Evolutionary conservation across 92 coral and sea anemone species (phyloP).

Genomic region (Bergia sp.): DNA sequence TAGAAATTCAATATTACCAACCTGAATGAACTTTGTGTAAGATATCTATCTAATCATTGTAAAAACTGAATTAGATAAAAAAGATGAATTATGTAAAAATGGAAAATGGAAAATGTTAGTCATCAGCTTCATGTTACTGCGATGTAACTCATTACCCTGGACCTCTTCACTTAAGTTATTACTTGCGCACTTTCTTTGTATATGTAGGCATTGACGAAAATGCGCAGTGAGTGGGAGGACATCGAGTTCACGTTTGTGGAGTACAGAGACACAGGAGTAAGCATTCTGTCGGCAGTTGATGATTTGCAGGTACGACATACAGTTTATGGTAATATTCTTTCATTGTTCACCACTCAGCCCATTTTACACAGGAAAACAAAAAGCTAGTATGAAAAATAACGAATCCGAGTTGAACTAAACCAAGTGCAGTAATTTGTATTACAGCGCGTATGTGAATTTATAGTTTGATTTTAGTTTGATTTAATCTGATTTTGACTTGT

Average conservation of each 20-base stretch:
- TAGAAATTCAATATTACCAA: too few relatives aligned
- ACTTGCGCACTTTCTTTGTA: neutral
- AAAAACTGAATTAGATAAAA: too few relatives aligned
- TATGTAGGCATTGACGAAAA: slow-evolving; percentile 81
- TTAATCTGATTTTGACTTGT: too few relatives aligned
- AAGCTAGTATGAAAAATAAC: neutral
- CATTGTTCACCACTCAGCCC: neutral
- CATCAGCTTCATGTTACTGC: neutral
- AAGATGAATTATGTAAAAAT: too few relatives aligned
- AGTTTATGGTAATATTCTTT: neutral
- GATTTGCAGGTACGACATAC: slow-evolving; percentile 77
- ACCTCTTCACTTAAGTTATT: neutral
- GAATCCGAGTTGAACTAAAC: too few relatives aligned
- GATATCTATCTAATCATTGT: too few relatives aligned
- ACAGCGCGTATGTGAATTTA: too few relatives aligned
- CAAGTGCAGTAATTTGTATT: too few relatives aligned
- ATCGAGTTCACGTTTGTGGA: slow-evolving; percentile 90
- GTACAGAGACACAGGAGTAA: slow-evolving; percentile 93
- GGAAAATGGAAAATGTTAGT: too few relatives aligned
- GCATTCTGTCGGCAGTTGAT: slow-evolving; percentile 96
- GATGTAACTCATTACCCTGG: neutral
- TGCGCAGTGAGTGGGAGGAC: slow-evolving; percentile 88
- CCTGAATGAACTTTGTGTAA: too few relatives aligned
- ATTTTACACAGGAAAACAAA: neutral
- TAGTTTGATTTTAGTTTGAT: too few relatives aligned